Base-by-base conservation (phyloP, 2,888 invertebrate species). In the Sesia apiformis region DNA sequence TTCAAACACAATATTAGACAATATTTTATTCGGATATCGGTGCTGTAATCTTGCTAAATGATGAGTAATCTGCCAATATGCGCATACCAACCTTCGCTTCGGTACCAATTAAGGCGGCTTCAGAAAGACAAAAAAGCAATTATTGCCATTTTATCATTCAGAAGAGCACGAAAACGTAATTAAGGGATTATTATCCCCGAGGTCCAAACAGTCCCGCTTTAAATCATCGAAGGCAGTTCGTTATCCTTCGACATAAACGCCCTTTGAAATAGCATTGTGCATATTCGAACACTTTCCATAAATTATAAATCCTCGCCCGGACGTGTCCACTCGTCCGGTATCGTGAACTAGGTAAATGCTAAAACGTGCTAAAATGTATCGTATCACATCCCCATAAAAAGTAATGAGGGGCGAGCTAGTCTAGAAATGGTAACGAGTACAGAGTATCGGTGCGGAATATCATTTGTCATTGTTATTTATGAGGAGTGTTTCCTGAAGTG, bases 381-480 rank as follows among this genome's bases (percentile, higher is more conserved):
- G 60, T 64, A 66, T 64, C 67, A 64, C 62, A 62, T 67, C 65
- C 60, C 71, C 69, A 74, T 77, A 75, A 78, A 77, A 76, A 70
- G 70, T 67, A 70, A 74, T 66, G 71, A 69, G 63, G 61, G 62
- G 66, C 62, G 63, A 65, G 67, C 64, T 46, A 46, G 63, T 65
- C 66, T 63, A 66, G 66, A 64, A 73, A 74, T 70, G 67, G 70
- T 64, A 64, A 59, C n/a, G 65, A 55, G 57, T 51, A 56, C 63
- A 65, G 68, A 23, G 23, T 23, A 23, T 23, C 62, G 65, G 60
- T 66, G 61, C 64, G 61, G 69, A 72, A 71, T 70, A 78, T 70
- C 72, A 79, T 82, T 80, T 78, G 78, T 81, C 78, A 80, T 76
- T 72, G 72, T 78, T 74, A 76, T 82, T 79, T 80, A 81, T 71